Evolutionary conservation across 2,888 invertebrate species (phyloP).

Genomic region (Auanema freiburgensis): DNA sequence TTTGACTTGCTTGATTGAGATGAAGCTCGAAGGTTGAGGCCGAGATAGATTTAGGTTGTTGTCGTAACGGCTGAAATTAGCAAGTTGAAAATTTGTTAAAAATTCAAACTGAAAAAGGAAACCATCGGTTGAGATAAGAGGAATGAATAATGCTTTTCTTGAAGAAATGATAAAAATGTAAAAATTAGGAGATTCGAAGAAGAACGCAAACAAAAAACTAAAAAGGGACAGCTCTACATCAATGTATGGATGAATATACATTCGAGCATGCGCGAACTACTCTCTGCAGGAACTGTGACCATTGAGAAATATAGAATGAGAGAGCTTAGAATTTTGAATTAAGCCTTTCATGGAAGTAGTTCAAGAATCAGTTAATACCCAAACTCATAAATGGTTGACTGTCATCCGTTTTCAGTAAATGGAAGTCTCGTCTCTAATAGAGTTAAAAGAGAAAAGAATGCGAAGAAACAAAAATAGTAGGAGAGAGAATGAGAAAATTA

Average conservation of each 20-base stretch:
- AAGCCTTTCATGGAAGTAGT: too few species aligned
- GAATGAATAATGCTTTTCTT: conserved; percentile 1
- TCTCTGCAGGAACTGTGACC: background rate
- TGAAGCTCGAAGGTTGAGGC: too few species aligned
- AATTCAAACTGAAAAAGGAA: background rate
- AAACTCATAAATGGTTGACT: too few species aligned
- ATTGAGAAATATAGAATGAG: too few species aligned
- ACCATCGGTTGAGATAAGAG: background rate
- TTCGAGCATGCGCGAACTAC: background rate
- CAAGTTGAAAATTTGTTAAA: background rate
- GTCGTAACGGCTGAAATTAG: too few species aligned
- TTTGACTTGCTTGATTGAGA: background rate
- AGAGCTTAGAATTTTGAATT: too few species aligned
- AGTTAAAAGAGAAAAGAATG: background rate
- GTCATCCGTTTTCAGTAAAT: too few species aligned
- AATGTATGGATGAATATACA: background rate
- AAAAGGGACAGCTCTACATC: background rate
- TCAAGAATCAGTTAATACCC: too few species aligned
- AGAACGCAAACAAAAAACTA: background rate
- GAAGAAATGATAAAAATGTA: background rate
- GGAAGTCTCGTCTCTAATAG: background rate
- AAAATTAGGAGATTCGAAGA: background rate
- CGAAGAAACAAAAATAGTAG: background rate
- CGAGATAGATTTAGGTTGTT: too few species aligned
- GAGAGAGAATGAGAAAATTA: background rate